Percentiles rank a stretch among this genome's conserved stretches.
These are phyloP conservation scores for Xiphydria camelus DNA, from an alignment of 2,888 invertebrate genomes.

Conservation along the genomic window DNA sequence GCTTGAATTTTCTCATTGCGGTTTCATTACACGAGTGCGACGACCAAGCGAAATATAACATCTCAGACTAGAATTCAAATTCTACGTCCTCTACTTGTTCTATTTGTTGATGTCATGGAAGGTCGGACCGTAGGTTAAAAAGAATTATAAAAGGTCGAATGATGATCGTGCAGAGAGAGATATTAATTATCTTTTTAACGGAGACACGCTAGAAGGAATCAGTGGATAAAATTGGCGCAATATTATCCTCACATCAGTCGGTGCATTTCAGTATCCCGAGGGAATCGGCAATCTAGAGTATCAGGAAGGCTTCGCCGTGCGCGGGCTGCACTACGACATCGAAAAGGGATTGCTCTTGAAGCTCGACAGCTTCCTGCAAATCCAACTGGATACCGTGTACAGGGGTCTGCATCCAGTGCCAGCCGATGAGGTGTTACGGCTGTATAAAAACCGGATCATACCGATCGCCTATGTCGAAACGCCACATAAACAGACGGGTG, in stretches of 20 bases:
- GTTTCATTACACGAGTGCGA: too few relatives aligned
- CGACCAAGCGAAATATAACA: too few relatives aligned
- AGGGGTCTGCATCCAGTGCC: conserved; percentile 80
- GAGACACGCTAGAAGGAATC: too few relatives aligned
- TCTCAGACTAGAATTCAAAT: too few relatives aligned
- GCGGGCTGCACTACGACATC: conserved; percentile 98
- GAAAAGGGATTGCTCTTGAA: conserved; percentile 92
- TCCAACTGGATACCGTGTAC: conserved; percentile 93
- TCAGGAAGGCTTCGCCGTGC: conserved; percentile 90
- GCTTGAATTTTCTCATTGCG: background rate
- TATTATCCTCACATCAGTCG: too few relatives aligned
- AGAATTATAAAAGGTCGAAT: too few relatives aligned
- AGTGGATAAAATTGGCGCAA: too few relatives aligned
- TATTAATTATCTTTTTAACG: too few relatives aligned
- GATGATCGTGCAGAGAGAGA: too few relatives aligned
- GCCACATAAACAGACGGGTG: conserved; percentile 71
- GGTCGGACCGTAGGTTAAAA: too few relatives aligned
- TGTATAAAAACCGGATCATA: conserved; percentile 85
- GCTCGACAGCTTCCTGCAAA: conserved; percentile 94
- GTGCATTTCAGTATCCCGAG: conserved; percentile 79
- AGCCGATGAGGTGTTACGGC: conserved; percentile 80
- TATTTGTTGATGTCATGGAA: too few relatives aligned
- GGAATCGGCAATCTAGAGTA: conserved; percentile 82
- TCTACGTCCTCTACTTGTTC: too few relatives aligned
- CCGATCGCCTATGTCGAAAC: conserved; percentile 88